These are phyloP conservation scores for Zalophus californianus DNA, from an alignment of 2,797 vertebrate species.

Conservation along the genomic window DNA sequence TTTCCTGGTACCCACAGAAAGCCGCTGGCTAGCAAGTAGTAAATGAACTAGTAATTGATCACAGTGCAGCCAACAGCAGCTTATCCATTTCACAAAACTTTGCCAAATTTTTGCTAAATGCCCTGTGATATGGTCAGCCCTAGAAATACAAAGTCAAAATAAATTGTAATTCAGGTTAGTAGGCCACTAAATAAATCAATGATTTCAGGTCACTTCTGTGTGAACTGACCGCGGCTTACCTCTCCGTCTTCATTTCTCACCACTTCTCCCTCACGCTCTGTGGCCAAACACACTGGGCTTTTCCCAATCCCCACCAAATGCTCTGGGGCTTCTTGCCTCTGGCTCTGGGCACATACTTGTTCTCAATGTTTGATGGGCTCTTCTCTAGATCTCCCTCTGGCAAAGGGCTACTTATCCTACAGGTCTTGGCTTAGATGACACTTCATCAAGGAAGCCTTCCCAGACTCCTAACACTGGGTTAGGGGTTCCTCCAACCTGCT, in stretches of 20 bases:
- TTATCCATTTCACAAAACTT: neutral
- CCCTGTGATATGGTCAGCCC: neutral
- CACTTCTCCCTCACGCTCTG: neutral
- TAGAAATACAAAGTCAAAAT: neutral
- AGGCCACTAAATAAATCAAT: neutral
- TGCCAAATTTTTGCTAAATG: neutral
- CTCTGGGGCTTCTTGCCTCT: neutral
- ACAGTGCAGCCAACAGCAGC: neutral
- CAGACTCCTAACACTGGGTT: neutral
- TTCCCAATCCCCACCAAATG: fast-evolving
- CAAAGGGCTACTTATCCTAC: neutral
- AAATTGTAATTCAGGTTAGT: neutral
- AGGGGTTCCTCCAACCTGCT: neutral
- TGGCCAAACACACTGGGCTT: neutral
- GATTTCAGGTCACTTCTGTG: neutral
- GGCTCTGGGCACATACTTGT: fast-evolving
- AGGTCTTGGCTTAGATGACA: neutral
- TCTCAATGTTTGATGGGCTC: no score
- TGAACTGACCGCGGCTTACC: neutral
- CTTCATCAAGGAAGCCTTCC: neutral
- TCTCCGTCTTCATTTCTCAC: neutral
- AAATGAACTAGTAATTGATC: neutral
- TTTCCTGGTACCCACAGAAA: neutral
- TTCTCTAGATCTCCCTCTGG: neutral
- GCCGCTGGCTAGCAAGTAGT: neutral